These are phyloP conservation scores for Onychostruthus taczanowskii DNA, from an alignment of 2,113 vertebrate species.

Conservation along the genomic window DNA sequence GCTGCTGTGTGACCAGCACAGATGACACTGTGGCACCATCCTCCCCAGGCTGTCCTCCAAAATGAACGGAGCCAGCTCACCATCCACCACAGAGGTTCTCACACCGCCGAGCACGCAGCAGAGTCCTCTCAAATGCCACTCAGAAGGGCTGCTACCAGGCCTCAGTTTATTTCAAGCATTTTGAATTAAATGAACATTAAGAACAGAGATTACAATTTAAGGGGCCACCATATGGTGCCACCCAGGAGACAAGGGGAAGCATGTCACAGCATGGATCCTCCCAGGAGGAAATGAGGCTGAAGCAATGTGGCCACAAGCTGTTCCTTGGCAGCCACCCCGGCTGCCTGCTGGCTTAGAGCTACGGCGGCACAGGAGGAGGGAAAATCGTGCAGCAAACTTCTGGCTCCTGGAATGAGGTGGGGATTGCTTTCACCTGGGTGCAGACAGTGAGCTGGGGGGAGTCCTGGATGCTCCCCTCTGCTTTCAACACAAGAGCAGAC, in stretches of 20 bases:
- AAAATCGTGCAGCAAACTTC: background rate
- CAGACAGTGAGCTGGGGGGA: background rate
- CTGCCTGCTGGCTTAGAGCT: background rate
- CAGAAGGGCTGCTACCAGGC: background rate
- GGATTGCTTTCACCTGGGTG: background rate
- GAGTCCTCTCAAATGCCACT: background rate
- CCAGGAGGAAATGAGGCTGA: background rate
- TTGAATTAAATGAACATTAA: background rate
- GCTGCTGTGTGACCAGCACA: background rate
- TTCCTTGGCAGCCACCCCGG: background rate
- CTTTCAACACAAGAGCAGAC: rapidly evolving
- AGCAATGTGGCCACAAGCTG: background rate
- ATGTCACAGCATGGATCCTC: rapidly evolving
- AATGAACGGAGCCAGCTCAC: rapidly evolving
- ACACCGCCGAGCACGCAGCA: rapidly evolving
- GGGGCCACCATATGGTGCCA: background rate
- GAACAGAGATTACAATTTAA: background rate
- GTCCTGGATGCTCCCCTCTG: background rate
- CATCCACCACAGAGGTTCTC: background rate
- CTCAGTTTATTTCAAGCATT: background rate
- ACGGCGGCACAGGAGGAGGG: rapidly evolving
- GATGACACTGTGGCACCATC: background rate
- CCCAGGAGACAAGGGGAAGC: background rate
- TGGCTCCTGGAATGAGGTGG: background rate
- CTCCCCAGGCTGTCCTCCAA: background rate